These are phyloP conservation scores for Hydra vulgaris DNA, from an alignment of 30 jellyfish, hydroid and myxozoan species.

Conservation along the genomic window DNA sequence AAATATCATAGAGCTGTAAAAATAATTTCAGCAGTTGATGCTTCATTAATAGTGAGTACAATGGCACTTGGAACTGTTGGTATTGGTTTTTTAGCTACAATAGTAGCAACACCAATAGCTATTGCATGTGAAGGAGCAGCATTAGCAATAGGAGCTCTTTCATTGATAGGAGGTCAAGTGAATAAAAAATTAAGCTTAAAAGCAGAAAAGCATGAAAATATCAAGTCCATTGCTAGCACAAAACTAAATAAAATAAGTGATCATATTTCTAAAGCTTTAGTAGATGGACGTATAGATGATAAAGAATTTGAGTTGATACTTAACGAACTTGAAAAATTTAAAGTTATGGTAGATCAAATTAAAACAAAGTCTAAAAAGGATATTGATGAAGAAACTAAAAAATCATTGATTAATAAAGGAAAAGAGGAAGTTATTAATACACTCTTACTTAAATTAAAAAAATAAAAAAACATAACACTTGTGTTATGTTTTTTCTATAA, in stretches of 20 bases:
- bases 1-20: not conserved
- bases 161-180: not conserved
- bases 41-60: not conserved
- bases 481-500: too few species aligned
- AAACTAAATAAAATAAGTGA: conserved; percentile 13
- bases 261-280: not conserved
- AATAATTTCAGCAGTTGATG: not conserved
- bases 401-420: not conserved
- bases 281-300: not conserved
- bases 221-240: not conserved
- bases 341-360: not conserved
- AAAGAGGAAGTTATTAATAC: not conserved
- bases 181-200: not conserved
- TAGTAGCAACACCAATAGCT: not conserved
- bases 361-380: not conserved
- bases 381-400: not conserved
- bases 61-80: not conserved
- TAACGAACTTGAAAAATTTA: not conserved
- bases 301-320: not conserved
- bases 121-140: not conserved
- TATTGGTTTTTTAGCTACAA: not conserved
- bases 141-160: not conserved
- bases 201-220: conserved; percentile 2
- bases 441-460: too few species aligned
- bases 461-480: too few species aligned